A percentile compares a stretch with the other conserved stretches of the same genome.
Evolutionary conservation across 2,797 vertebrate species (phyloP).

Genomic region (Oryzias sinensis): DNA sequence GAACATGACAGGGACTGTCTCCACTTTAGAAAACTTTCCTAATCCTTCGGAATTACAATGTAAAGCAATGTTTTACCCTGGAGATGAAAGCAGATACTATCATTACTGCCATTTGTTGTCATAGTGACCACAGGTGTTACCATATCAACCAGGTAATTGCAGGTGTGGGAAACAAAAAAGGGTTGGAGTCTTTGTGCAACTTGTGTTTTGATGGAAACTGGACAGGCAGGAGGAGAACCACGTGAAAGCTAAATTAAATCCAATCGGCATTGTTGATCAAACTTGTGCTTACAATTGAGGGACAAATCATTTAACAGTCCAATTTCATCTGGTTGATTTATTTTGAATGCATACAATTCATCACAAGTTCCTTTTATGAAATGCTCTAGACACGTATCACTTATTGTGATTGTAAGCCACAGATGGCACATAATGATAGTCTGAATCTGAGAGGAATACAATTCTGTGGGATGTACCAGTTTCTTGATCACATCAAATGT

Average conservation of each 20-base stretch:
- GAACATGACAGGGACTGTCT: conserved; percentile 53
- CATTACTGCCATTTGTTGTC: conserved; percentile 14
- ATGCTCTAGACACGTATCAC: conserved; percentile 3
- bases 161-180: conserved; percentile 54
- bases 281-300: not conserved
- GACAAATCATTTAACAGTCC: not conserved
- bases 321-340: not conserved
- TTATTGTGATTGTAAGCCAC: conserved; percentile 5
- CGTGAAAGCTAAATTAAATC: not conserved
- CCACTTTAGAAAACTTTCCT: conserved; percentile 28
- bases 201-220: conserved; percentile 30
- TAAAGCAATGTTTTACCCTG: conserved; percentile 31
- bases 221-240: not conserved
- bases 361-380: not conserved
- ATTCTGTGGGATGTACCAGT: not conserved
- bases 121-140: conserved; percentile 34
- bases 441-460: not conserved
- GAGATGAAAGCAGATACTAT: conserved; percentile 53
- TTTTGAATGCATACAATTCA: not conserved
- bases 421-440: not conserved
- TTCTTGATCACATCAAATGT: conserved; percentile 7
- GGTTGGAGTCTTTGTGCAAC: conserved; percentile 21
- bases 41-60: conserved; percentile 59
- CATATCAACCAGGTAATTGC: conserved; percentile 60
- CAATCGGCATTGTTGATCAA: not conserved